Percentiles rank a stretch among this genome's conserved stretches.
Evolutionary conservation across 2,888 invertebrate species (phyloP).

Genomic region (Odontothrips loti): DNA sequence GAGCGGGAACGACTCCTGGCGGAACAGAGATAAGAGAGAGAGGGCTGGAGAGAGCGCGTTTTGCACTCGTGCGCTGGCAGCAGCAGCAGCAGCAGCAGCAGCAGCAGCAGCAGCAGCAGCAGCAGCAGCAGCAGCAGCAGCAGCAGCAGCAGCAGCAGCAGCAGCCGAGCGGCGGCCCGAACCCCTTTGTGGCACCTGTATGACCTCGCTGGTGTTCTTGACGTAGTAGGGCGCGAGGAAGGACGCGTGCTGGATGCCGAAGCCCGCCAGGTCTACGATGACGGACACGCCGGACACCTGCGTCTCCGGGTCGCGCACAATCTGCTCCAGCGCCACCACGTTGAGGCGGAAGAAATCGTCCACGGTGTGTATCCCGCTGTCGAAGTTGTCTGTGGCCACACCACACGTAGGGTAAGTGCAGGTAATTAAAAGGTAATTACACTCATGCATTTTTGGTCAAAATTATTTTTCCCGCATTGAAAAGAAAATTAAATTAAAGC

Average conservation of each 20-base stretch:
- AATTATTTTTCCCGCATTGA: too few species aligned
- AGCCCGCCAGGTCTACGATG: slow-evolving; percentile 48
- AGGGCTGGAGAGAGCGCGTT: slow-evolving; percentile 23
- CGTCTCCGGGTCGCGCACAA: slow-evolving; percentile 42
- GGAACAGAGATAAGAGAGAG: slow-evolving; percentile 33
- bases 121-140: too few species aligned
- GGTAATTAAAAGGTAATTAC: too few species aligned
- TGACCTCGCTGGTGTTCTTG: slow-evolving; percentile 49
- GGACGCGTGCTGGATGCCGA: slow-evolving; percentile 56
- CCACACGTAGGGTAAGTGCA: too few species aligned
- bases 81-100: too few species aligned
- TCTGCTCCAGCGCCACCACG: slow-evolving; percentile 40
- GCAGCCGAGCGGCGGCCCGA: too few species aligned
- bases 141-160: too few species aligned
- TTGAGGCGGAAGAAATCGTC: slow-evolving; percentile 44
- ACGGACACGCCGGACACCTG: slow-evolving; percentile 44
- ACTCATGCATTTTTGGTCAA: too few species aligned
- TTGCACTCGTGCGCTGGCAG: slow-evolving; percentile 14
- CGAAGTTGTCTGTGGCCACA: slow-evolving; percentile 38
- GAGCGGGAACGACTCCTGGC: slow-evolving; percentile 48
- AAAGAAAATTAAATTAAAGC: too few species aligned
- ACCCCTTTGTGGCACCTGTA: slow-evolving; percentile 43
- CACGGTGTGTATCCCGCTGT: slow-evolving; percentile 37
- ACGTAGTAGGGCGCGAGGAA: slow-evolving; percentile 52
- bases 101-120: too few species aligned